Evolutionary conservation across 2,113 vertebrate species (phyloP).

Genomic region (Climacteris rufus): DNA sequence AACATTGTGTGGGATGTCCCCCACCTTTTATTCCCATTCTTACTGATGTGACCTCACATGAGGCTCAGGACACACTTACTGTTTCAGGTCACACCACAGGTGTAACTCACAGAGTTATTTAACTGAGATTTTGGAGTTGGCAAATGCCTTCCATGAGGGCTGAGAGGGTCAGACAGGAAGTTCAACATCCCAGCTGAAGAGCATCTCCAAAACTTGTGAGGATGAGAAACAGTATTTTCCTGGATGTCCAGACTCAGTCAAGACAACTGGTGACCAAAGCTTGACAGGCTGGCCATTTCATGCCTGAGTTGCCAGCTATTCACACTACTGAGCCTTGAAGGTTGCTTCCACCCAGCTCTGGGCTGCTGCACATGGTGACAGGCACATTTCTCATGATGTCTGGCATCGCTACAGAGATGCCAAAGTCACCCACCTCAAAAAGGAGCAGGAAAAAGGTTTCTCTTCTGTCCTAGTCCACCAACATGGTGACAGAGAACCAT

Average conservation of each 20-base stretch:
- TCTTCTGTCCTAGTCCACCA: background rate
- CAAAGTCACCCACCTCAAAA: background rate
- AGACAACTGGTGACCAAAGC: background rate
- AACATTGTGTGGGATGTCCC: background rate
- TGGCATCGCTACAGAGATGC: background rate
- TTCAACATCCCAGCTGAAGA: background rate
- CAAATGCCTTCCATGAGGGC: background rate
- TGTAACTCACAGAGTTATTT: background rate
- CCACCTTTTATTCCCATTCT: background rate
- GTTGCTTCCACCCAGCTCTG: background rate
- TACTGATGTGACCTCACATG: background rate
- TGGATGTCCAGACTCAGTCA: background rate
- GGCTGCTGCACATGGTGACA: background rate
- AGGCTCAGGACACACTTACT: background rate
- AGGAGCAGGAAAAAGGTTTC: background rate
- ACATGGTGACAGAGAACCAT: background rate
- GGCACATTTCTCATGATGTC: background rate
- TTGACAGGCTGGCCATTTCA: background rate
- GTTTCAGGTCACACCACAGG: background rate
- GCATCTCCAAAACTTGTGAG: background rate
- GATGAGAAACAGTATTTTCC: background rate
- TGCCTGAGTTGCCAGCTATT: background rate
- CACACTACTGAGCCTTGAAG: background rate
- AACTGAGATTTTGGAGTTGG: background rate
- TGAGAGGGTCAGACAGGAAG: background rate